Evolutionary conservation across 1,140 invertebrate species (phyloP), one percentile per base, ranked within the genome.

Genomic region (Oryctes rhinoceros): DNA sequence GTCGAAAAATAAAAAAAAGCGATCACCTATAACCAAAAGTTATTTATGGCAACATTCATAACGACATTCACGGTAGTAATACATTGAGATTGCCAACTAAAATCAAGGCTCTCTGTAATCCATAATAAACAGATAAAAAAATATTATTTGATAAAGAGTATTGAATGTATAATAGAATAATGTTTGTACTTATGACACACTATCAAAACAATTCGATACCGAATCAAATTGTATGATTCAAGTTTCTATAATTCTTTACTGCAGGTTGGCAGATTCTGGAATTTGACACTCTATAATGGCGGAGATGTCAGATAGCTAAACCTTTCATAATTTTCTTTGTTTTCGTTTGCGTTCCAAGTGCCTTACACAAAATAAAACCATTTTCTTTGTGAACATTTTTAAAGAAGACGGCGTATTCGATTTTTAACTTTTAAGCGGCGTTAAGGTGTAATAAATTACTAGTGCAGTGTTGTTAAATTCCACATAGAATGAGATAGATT

Each of bases 211-310:
- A 44, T 10, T 44, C 9, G 5, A 4, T 10, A 10, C 9, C 9
- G 39, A 30, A 30, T 44, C 9, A 44, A 7, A 44, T 44, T 44
- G 2, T 30, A 44, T 44, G 0, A 10, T 62, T 62, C 5, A 18
- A 62, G 13, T 71, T 71, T 71, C 35, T 71, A 24, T 71, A 71
- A 35, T 71, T 71, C 13, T 13, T 13, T 37, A 18, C 59, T 3
- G 18, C 49, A 81, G 30, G 85, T 86, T 87, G 86, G 86, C 80
- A 86, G 81, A 79, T 82, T 86, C 83, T 85, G 86, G 86, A 87
- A 87, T 87, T 87, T 87, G 86, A 87, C 86, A 87, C 85, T 87
- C 80, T 82, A 82, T 86, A 86, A 87, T 87, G 86, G 86, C 86
- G 85, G 86, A 85, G 85, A 87, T 87, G 86, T 85, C 86, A 85